Evolutionary conservation across 2,888 invertebrate species (phyloP).

Genomic region (Acrocyrtus sp.): DNA sequence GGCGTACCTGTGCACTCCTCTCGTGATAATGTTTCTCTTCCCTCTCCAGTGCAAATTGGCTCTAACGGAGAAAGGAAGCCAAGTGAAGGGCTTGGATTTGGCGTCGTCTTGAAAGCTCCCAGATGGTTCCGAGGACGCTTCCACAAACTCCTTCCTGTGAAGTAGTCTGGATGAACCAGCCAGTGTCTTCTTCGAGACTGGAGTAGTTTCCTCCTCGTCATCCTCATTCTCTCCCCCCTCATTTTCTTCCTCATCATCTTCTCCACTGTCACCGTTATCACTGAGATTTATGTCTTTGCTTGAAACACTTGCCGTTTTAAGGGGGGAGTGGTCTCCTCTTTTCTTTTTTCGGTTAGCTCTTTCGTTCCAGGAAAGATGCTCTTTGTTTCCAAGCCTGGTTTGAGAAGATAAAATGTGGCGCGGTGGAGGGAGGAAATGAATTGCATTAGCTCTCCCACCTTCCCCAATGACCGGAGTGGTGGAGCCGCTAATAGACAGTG

Average conservation of each 20-base stretch:
- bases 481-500: too few relatives aligned
- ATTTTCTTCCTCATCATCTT: background rate
- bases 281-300: background rate
- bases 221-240: constrained; percentile 1
- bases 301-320: background rate
- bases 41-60: constrained; percentile 5
- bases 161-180: too few relatives aligned
- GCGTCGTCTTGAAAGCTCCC: background rate
- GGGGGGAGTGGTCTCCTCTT: background rate
- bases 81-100: background rate
- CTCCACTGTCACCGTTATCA: background rate
- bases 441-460: too few relatives aligned
- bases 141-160: constrained; percentile 1
- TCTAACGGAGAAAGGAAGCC: constrained; percentile 8
- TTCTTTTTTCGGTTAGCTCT: background rate
- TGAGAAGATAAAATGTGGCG: too few relatives aligned
- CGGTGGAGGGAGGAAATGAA: too few relatives aligned
- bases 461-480: constrained; percentile 1
- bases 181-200: background rate
- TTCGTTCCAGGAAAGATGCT: background rate
- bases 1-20: constrained; percentile 31
- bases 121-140: background rate
- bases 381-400: background rate
- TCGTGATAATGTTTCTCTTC: constrained; percentile 20
- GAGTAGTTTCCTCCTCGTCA: background rate